Percentiles rank a stretch among this genome's conserved stretches.
phyloP scores from a whole-genome alignment of 2,797 vertebrate genomes.

The Taeniopygia guttata region DNA sequence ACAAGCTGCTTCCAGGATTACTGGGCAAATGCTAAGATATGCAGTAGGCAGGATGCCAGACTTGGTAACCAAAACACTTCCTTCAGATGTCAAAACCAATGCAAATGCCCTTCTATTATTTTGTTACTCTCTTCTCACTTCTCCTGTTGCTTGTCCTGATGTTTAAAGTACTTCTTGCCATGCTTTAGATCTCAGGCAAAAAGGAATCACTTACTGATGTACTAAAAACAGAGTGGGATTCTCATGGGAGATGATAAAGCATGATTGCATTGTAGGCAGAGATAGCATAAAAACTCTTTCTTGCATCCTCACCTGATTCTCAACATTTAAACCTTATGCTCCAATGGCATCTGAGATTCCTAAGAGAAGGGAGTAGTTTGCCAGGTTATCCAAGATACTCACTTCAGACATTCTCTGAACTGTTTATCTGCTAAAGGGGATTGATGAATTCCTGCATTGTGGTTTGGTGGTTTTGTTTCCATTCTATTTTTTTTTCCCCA shows the following conservation, averaged over 20 bases:
- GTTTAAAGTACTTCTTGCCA: not conserved
- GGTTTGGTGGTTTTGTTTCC: not conserved
- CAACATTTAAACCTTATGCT: not conserved
- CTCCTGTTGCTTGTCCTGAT: not conserved
- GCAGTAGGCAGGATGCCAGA: not conserved
- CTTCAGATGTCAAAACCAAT: not conserved
- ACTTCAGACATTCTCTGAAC: not conserved
- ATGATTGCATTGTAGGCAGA: not conserved
- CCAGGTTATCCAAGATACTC: not conserved
- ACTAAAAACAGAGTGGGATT: not conserved
- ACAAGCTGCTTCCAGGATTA: not conserved
- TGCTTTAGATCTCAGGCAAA: not conserved
- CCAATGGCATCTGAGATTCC: not conserved
- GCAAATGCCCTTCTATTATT: not conserved
- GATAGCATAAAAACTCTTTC: not conserved
- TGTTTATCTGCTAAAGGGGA: not conserved
- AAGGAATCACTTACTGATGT: not conserved
- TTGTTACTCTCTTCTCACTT: not conserved
- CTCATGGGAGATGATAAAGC: not conserved
- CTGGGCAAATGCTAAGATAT: not conserved
- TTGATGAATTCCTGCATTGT: not conserved
- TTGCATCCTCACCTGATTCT: not conserved
- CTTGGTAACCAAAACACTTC: not conserved
- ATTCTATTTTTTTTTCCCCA: not conserved
- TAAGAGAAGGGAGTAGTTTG: not conserved